Percentiles rank a stretch among this genome's conserved stretches.
These are phyloP conservation scores for Monodelphis domestica DNA, from an alignment of 2,797 vertebrate species.

Conservation along the genomic window DNA sequence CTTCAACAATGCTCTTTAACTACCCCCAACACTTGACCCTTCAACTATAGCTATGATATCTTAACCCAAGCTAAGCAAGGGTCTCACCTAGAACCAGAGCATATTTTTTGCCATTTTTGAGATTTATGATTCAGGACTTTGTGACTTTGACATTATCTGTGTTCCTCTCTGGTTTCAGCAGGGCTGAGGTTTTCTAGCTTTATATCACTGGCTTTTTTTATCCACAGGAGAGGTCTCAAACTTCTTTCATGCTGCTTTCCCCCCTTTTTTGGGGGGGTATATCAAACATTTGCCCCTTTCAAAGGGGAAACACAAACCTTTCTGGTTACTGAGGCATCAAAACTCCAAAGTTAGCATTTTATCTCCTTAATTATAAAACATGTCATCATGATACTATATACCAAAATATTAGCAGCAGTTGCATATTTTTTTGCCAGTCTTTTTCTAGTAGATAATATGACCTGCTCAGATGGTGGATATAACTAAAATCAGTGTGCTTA, in stretches of 20 bases:
- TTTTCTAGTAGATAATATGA: not conserved
- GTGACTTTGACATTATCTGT: slow-evolving; percentile 8
- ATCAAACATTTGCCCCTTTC: slow-evolving; percentile 38
- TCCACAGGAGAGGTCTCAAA: slow-evolving; percentile 1
- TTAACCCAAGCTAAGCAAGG: slow-evolving; percentile 34
- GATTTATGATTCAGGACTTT: slow-evolving; percentile 1
- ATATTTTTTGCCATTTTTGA: slow-evolving; percentile 23
- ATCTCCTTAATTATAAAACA: slow-evolving; percentile 50
- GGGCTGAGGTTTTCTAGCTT: slow-evolving; percentile 9
- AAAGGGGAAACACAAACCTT: slow-evolving; percentile 51
- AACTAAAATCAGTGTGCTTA: slow-evolving; percentile 24
- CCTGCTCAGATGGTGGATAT: slow-evolving; percentile 25
- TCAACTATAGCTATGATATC: slow-evolving; percentile 32
- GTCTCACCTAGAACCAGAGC: slow-evolving; percentile 37
- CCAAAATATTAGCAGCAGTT: slow-evolving; percentile 12
- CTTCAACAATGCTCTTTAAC: slow-evolving; percentile 28
- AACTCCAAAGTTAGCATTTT: slow-evolving; percentile 19
- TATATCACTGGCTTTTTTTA: slow-evolving; percentile 38
- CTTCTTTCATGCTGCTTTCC: slow-evolving; percentile 10
- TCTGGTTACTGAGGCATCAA: slow-evolving; percentile 29
- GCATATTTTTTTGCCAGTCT: slow-evolving; percentile 16
- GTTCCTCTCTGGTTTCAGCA: slow-evolving; percentile 10
- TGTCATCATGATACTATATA: slow-evolving; percentile 44
- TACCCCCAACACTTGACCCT: slow-evolving; percentile 22
- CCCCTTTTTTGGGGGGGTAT: not conserved